Conservation (phyloP, 2,888 invertebrate species). For the Drosophila mimica region DNA sequence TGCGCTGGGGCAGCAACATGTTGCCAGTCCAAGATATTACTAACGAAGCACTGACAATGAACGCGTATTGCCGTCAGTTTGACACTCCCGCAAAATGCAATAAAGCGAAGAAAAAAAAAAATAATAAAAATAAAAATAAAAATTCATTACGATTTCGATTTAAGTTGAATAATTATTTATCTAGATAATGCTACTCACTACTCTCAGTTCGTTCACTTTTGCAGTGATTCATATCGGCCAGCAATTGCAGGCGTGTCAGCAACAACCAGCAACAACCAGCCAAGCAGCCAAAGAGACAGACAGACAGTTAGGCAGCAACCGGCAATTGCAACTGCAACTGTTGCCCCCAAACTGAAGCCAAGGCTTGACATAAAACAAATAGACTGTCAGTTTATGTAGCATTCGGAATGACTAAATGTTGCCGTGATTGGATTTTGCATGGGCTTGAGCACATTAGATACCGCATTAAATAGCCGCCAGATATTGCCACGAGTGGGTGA, state of each 20-base stretch:
- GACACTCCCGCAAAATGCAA: slow-evolving; percentile 72
- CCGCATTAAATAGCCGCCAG: slow-evolving; percentile 36
- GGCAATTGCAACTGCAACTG: slow-evolving; percentile 8
- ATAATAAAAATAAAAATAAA: slow-evolving; percentile 24
- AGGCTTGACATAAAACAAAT: slow-evolving; percentile 75
- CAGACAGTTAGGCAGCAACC: slow-evolving; percentile 18
- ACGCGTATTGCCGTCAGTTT: slow-evolving; percentile 74
- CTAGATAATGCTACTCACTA: slow-evolving; percentile 75
- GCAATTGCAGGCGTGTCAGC: slow-evolving; percentile 82
- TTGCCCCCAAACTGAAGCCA: slow-evolving; percentile 53
- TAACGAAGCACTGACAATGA: slow-evolving; percentile 78
- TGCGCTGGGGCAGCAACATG: slow-evolving; percentile 67
- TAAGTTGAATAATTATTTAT: slow-evolving; percentile 82
- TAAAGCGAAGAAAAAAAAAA: slow-evolving; percentile 30
- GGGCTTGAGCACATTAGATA: slow-evolving; percentile 53
- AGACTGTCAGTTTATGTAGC: slow-evolving; percentile 78
- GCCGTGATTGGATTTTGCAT: slow-evolving; percentile 66
- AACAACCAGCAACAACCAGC: slow-evolving; percentile 28
- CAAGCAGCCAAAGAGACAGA: slow-evolving; percentile 16
- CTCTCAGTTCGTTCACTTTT: slow-evolving; percentile 30
- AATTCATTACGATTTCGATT: slow-evolving; percentile 81
- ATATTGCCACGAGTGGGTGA: slow-evolving; percentile 34
- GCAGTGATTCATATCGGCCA: slow-evolving; percentile 81
- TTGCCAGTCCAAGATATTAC: slow-evolving; percentile 67
- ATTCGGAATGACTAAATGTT: slow-evolving; percentile 76